Evolutionary conservation across 2,888 invertebrate genomes (phyloP), one percentile per base, ranked within the genome.

Genomic region (Macroteleia sp.): DNA sequence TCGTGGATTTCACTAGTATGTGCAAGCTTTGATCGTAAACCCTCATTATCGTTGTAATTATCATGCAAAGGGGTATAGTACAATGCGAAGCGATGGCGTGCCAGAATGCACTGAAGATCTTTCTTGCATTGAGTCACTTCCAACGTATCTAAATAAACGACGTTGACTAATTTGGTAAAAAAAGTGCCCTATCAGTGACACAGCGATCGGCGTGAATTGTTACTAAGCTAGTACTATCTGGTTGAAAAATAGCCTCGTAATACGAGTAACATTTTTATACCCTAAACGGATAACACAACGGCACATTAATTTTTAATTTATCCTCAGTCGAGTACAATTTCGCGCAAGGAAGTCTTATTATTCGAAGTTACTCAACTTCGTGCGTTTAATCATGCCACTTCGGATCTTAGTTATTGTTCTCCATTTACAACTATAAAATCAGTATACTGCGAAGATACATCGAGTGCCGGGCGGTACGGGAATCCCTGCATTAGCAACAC

Each of bases 41-140:
- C 85, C 87, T 88, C 87, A 89, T 89, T 89, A 89, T 88, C 88
- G 86, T 83, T 87, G 87, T 87, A 90, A 90, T 90, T 90, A 89
- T 90, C 88, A 89, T 86, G 90, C 89, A 87, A 89, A 87, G 85
- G 85, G 85, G 71, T 77, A 75, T 52, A 75, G 76, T 86, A 87
- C 85, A 87, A 88, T 86, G 83, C 82, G 84, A 85, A 85, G 83
- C 86, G 87, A 83, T 88, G 85, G 89, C 89, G 90, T 89, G 90
- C 85, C 87, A 87, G 87, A 87, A 87, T 88, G 89, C 89, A 89
- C 86, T 89, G 89, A 89, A 88, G 87, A 89, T 88, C 87, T 87
- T 86, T 85, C 84, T 87, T 85, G 84, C 84, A 84, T 84, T 81
- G 82, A 83, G 83, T 85, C 85, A 84, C 86, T 87, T 84, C 83